These are phyloP conservation scores for Falco berigora DNA, from an alignment of 2,797 vertebrate species.

Conservation along the genomic window DNA sequence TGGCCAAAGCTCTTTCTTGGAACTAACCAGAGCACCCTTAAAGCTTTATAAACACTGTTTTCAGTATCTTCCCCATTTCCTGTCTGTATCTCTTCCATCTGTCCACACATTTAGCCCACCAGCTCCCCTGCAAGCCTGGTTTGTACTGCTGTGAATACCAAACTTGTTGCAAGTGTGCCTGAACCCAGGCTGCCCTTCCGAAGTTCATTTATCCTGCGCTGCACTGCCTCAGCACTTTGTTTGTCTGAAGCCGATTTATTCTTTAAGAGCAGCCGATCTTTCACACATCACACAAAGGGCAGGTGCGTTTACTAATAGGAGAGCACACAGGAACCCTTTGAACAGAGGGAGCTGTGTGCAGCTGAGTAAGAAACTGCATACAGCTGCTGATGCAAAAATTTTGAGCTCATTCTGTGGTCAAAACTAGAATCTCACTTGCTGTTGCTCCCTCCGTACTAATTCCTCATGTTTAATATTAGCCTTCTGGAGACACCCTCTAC, in stretches of 20 bases:
- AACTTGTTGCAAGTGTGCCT: not conserved
- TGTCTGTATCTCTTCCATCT: not conserved
- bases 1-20: not conserved
- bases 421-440: not conserved
- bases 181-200: not conserved
- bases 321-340: not conserved
- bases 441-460: not conserved
- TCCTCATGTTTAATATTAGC: conserved; percentile 26
- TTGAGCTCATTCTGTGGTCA: conserved; percentile 4
- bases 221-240: not conserved
- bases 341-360: not conserved
- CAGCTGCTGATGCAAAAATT: not conserved
- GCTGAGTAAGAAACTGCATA: not conserved
- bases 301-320: not conserved
- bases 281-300: not conserved
- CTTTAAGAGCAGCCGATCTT: not conserved
- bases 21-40: not conserved
- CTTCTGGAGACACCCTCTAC: conserved; percentile 51
- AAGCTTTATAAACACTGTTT: not conserved
- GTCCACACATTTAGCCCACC: not conserved
- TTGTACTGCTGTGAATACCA: rapidly evolving
- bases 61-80: not conserved
- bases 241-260: not conserved
- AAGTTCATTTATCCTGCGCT: not conserved
- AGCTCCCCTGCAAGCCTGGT: not conserved